These are phyloP conservation scores for Tyto alba DNA, from an alignment of 2,113 vertebrate species.

Conservation along the genomic window DNA sequence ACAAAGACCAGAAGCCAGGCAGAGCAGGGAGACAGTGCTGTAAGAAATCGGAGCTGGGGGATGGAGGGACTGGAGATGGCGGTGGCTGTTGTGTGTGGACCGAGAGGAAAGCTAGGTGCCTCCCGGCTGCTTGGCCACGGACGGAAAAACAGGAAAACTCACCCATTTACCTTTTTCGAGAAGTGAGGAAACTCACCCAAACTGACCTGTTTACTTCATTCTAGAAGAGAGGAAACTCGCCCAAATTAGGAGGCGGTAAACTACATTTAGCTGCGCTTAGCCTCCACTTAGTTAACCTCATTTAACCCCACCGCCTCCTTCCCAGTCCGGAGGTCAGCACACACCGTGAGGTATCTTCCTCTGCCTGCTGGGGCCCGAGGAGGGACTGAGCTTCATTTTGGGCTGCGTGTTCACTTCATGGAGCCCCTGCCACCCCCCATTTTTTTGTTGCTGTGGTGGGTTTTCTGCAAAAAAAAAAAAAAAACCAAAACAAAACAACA, in stretches of 20 bases:
- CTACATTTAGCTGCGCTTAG: conserved; percentile 1
- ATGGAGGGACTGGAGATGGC: not conserved
- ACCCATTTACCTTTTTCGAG: not conserved
- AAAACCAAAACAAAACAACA: no score
- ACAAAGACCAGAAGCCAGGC: not conserved
- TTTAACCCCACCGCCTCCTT: not conserved
- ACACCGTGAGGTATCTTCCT: not conserved
- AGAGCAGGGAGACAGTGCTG: accelerated
- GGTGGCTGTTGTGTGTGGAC: not conserved
- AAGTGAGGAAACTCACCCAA: not conserved
- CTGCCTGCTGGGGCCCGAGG: not conserved
- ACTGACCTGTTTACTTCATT: conserved; percentile 24
- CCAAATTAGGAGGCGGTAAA: not conserved
- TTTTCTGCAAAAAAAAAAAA: no score
- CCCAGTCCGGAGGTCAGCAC: not conserved
- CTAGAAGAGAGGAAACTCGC: not conserved
- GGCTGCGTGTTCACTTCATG: not conserved
- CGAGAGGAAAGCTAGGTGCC: not conserved
- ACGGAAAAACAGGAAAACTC: not conserved
- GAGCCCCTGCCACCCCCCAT: not conserved
- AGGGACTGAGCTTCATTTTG: not conserved
- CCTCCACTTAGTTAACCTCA: not conserved
- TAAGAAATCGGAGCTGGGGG: not conserved
- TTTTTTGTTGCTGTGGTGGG: not conserved
- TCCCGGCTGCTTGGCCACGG: accelerated